Evolutionary conservation across 1,140 invertebrate genomes (phyloP).

Genomic region (Mylabris phalerata): DNA sequence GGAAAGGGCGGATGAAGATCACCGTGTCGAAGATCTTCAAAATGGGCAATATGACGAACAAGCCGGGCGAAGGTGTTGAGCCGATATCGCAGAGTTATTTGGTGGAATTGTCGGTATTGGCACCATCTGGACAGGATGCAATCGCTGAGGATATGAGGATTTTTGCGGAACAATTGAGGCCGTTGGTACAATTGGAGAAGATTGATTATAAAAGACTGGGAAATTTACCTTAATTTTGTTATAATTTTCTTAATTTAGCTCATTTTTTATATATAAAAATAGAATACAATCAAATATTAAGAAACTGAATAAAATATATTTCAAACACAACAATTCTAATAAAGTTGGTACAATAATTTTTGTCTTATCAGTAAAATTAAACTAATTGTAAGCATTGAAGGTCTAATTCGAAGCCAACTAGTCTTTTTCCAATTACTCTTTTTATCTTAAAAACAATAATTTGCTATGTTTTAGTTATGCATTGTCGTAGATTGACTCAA

Average conservation of each 20-base stretch:
- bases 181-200: conserved; percentile 84
- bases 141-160: conserved; percentile 93
- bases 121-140: conserved; percentile 86
- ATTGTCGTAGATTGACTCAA: too few species aligned
- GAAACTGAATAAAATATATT: too few species aligned
- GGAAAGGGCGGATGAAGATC: conserved; percentile 95
- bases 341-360: too few species aligned
- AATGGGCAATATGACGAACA: conserved; percentile 62
- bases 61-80: conserved; percentile 65
- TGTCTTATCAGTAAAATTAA: too few species aligned
- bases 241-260: neutral
- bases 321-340: too few species aligned
- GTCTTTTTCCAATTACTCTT: too few species aligned
- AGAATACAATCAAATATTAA: too few species aligned
- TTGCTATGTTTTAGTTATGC: too few species aligned
- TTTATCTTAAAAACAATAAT: too few species aligned
- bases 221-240: conserved; percentile 46
- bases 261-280: too few species aligned
- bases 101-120: conserved; percentile 88
- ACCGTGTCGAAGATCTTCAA: conserved; percentile 93
- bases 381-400: too few species aligned
- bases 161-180: conserved; percentile 92
- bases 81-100: conserved; percentile 87
- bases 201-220: conserved; percentile 78
- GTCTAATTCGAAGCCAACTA: too few species aligned